phyloP scores from a whole-genome alignment of 2,113 vertebrate species.

The Thryonomys swinderianus region DNA sequence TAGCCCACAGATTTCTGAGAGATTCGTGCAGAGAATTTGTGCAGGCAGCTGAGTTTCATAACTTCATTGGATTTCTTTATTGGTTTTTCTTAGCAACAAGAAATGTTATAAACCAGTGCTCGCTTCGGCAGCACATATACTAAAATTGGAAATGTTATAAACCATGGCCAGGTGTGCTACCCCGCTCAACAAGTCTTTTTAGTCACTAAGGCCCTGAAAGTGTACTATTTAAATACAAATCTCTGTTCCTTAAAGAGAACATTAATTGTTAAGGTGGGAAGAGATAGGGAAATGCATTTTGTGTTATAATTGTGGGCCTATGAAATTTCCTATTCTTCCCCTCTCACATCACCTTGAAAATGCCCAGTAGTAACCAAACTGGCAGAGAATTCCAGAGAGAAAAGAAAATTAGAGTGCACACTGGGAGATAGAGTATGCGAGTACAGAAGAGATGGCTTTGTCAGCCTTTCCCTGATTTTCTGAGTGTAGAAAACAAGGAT shows the following conservation, averaged over 20 bases:
- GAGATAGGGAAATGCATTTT: not conserved
- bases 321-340: not conserved
- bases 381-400: not conserved
- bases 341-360: not conserved
- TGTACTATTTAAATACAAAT: not conserved
- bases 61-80: not conserved
- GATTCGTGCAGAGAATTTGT: not conserved
- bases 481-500: not conserved
- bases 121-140: too few species aligned
- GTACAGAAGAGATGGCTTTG: not conserved
- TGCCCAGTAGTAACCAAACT: not conserved
- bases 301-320: not conserved
- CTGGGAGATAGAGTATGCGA: not conserved
- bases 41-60: not conserved
- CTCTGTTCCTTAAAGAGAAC: not conserved
- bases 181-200: not conserved
- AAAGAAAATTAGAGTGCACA: not conserved
- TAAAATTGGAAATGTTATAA: not conserved
- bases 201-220: not conserved
- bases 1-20: not conserved
- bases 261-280: not conserved
- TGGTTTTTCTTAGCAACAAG: slow-evolving; percentile 50
- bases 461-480: not conserved
- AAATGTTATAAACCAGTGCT: not conserved
- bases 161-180: not conserved